Base-by-base conservation (phyloP, 1,140 invertebrate genomes). In the Carcinoscorpius rotundicauda region DNA sequence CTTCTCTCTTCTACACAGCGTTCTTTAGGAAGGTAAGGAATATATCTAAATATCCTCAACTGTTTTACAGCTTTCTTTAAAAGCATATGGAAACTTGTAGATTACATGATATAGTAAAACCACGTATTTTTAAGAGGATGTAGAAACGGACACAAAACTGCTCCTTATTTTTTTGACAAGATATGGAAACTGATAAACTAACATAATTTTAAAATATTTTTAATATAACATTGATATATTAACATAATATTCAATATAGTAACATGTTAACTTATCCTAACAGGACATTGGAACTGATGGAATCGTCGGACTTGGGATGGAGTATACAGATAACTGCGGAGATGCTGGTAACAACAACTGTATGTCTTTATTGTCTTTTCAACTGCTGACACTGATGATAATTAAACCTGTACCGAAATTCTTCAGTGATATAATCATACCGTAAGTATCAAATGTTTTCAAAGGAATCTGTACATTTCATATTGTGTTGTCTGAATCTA, bases 1-100 rank as follows among this genome's bases (percentile, higher is more conserved):
- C 76, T 4, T 78, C 78, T 5, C 75, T 77, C 58, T 78, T 78
- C 65, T 80, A 80, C 67, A 78, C 78, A 60, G 78, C 78, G 8
- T 79, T 79, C 69, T 78, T 79, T 68, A 58, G 77, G 73, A 73
- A 75, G 50, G 69, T 71, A 71, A 63, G 61, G 57, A 67, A 51
- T 50, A 49, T 29, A 29, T 29, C 29, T 29, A 29, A 29, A 29
- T 29, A 29, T 29, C 29, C 29, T 29, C 55, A 56, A 10, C 10
- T 10, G 10, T 10, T 56, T 10, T 11, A 10, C 11, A 56, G 11
- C 55, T 56, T 11, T 56, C 55, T 56, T 56, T 29, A 29, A 29
- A 29, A 29, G 29, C 29, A 56, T 56, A 56, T 10, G 10, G 55
- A 56, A 10, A 10, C 55, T 56, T 56, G 10, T 11, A 56, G 55